Evolutionary conservation across 2,113 vertebrate genomes (phyloP).

Genomic region (Mungos mungo): DNA sequence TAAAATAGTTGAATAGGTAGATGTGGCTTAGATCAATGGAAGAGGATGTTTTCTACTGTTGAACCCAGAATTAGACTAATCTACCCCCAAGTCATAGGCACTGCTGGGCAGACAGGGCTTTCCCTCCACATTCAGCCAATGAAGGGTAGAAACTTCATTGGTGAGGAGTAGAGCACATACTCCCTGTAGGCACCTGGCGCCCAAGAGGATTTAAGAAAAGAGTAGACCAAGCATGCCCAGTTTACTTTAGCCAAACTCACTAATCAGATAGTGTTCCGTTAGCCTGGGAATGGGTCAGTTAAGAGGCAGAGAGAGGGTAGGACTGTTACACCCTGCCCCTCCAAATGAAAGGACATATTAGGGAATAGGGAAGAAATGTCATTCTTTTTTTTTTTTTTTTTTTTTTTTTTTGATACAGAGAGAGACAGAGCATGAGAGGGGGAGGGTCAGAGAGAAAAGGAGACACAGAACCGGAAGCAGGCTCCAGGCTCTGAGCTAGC

Average conservation of each 20-base stretch:
- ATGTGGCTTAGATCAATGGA: background rate
- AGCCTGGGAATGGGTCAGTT: background rate
- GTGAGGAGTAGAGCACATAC: background rate
- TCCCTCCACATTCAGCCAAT: background rate
- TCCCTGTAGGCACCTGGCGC: background rate
- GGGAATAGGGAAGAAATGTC: background rate
- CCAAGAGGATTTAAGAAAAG: background rate
- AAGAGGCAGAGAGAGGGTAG: background rate
- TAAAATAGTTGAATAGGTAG: background rate
- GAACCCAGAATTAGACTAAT: background rate
- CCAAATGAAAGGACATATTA: background rate
- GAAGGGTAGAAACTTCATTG: background rate
- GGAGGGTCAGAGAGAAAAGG: no score
- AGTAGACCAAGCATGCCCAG: background rate
- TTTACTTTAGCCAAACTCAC: background rate
- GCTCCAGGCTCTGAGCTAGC: no score
- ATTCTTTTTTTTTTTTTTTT: background rate
- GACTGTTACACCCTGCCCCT: background rate
- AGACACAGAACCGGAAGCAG: no score
- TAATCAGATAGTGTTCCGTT: background rate
- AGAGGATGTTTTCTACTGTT: slow-evolving; percentile 1
- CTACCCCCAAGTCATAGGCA: background rate
- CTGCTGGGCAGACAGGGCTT: background rate
- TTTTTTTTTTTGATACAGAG: no score
- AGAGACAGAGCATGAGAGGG: no score